phyloP scores from a whole-genome alignment of 2,888 invertebrate species.

The Diarsia dahlii region DNA sequence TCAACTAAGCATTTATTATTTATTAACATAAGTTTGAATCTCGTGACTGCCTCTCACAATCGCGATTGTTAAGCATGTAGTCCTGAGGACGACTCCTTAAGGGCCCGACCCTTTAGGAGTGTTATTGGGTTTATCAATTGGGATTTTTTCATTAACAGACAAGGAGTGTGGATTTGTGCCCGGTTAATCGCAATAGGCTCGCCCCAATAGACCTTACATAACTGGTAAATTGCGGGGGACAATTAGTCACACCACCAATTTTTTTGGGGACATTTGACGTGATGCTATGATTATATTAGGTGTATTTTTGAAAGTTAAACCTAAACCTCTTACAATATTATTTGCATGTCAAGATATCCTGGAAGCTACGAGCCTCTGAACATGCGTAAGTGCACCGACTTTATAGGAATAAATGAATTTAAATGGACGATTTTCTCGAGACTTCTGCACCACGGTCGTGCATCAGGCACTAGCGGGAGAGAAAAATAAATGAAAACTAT shows the following conservation, averaged over 20 bases:
- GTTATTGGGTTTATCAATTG: not conserved
- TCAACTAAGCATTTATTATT: too few species aligned
- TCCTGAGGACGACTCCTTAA: not conserved
- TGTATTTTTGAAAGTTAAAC: not conserved
- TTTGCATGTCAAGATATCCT: conserved; percentile 25
- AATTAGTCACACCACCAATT: not conserved
- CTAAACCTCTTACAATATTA: conserved; percentile 2
- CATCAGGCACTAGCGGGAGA: conserved; percentile 19
- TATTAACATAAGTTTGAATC: not conserved
- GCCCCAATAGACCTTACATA: not conserved
- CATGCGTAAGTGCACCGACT: conserved; percentile 7
- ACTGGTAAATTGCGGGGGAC: not conserved
- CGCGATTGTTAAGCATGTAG: not conserved
- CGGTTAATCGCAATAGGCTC: not conserved
- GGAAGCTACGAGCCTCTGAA: conserved; percentile 7
- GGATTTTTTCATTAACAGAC: not conserved
- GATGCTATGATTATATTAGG: too few species aligned
- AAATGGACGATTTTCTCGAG: conserved; percentile 25
- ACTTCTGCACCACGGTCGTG: conserved; percentile 17
- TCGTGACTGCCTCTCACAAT: not conserved
- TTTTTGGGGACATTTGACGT: too few species aligned
- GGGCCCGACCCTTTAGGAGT: not conserved
- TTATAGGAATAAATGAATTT: conserved; percentile 41
- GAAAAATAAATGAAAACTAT: conserved; percentile 31
- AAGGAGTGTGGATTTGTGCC: not conserved